phyloP scores from a whole-genome alignment of 2,113 vertebrate genomes.

The Lepus americanus region DNA sequence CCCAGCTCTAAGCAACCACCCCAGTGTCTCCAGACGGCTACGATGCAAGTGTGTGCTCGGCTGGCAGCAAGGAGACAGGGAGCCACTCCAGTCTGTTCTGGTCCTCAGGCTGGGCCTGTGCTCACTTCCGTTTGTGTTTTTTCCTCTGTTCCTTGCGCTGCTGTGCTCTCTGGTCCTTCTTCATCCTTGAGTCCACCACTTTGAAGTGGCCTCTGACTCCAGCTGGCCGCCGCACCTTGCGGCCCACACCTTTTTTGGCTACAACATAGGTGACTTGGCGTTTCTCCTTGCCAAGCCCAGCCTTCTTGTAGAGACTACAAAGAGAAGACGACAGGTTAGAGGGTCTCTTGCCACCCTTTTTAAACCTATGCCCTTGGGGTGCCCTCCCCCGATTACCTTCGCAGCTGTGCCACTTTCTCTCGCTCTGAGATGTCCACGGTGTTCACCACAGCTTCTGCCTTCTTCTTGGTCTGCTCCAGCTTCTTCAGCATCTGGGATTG shows the following conservation, averaged over 20 bases:
- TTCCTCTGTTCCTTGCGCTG: slow-evolving; percentile 91
- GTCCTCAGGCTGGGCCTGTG: not conserved
- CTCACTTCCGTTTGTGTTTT: slow-evolving; percentile 83
- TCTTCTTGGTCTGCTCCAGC: slow-evolving; percentile 97
- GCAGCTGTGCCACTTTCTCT: slow-evolving; percentile 95
- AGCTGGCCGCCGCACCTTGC: slow-evolving; percentile 91
- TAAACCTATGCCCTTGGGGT: not conserved
- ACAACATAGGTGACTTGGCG: slow-evolving; percentile 95
- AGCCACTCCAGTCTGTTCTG: not conserved
- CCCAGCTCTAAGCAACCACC: too few species aligned
- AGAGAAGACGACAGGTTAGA: not conserved
- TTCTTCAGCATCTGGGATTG: slow-evolving; percentile 94
- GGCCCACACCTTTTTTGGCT: slow-evolving; percentile 94
- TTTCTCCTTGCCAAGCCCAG: slow-evolving; percentile 95
- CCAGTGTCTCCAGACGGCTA: too few species aligned
- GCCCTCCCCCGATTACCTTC: slow-evolving; percentile 88
- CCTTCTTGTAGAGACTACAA: slow-evolving; percentile 97
- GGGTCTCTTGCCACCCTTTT: not conserved
- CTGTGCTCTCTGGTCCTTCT: slow-evolving; percentile 94
- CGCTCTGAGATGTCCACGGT: slow-evolving; percentile 96
- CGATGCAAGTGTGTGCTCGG: not conserved
- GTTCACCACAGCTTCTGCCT: slow-evolving; percentile 95
- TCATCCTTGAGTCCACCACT: slow-evolving; percentile 96
- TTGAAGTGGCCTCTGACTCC: slow-evolving; percentile 96
- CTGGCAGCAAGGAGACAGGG: not conserved